A percentile compares a stretch with the other conserved stretches of the same genome.
phyloP scores from a whole-genome alignment of 2,888 invertebrate species.

The Xiphydria camelus region DNA sequence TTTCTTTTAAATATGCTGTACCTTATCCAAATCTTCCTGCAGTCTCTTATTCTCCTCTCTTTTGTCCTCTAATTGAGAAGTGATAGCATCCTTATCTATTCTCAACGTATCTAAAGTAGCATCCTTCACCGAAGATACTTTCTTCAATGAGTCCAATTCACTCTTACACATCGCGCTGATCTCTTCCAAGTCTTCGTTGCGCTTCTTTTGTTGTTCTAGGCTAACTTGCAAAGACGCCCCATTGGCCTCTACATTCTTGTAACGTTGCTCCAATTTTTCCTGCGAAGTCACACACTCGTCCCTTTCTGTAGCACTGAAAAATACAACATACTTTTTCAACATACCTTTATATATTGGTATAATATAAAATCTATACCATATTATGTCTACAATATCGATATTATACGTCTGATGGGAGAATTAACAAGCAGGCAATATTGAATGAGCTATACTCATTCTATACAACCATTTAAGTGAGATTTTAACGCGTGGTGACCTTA shows the following conservation, averaged over 20 bases:
- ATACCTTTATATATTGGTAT: background rate
- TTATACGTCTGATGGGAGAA: too few species aligned
- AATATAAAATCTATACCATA: too few species aligned
- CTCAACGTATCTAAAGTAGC: constrained; percentile 44
- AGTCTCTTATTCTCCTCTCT: constrained; percentile 42
- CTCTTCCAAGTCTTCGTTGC: constrained; percentile 39
- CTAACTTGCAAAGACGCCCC: constrained; percentile 40
- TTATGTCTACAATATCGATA: too few species aligned
- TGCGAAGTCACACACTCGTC: constrained; percentile 48
- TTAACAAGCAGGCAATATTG: too few species aligned
- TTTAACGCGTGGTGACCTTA: background rate
- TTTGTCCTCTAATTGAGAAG: constrained; percentile 33
- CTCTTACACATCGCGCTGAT: constrained; percentile 43
- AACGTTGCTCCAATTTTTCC: constrained; percentile 37
- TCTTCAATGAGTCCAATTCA: constrained; percentile 46
- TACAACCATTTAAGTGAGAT: too few species aligned
- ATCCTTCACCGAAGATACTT: constrained; percentile 39
- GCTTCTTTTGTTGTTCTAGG: constrained; percentile 43
- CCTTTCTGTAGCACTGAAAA: constrained; percentile 49
- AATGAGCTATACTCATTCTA: too few species aligned
- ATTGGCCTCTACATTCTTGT: constrained; percentile 41
- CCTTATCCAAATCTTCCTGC: constrained; percentile 41
- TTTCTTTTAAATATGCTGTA: constrained; percentile 15
- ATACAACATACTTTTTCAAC: constrained; percentile 5
- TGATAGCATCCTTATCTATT: constrained; percentile 41